Base-by-base conservation (phyloP, 2,888 invertebrate genomes). In the Baccha elongata region DNA sequence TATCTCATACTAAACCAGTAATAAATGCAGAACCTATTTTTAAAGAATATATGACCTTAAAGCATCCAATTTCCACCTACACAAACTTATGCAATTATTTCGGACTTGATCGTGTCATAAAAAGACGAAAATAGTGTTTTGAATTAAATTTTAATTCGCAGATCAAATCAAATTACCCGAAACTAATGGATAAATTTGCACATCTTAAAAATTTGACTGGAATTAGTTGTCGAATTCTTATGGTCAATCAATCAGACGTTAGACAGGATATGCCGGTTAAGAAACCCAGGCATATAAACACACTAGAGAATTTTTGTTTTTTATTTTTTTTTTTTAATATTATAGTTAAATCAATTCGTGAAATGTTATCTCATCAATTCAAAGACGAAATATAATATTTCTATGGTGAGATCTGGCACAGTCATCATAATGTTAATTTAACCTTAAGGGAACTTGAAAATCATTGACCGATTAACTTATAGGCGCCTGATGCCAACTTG, bases 191-290 rank as follows among this genome's bases (percentile, higher is more conserved):
- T 17, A 72, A 44, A 53, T 72, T 64, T 72, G 53, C 55, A 65
- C 55, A 21, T 73, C 65, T 73, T 48, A 29, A 58, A 52, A 42
- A 40, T 52, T 68, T 13, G 1, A n/a, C 5, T 3, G 13, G 21
- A 68, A 53, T 32, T 11, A 29, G 17, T 23, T 13, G 32, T 29
- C 26, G 67, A 67, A 40, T 44, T 40, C 35, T 52, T 37, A 8
- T 15, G 35, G 53, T 32, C 60, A 53, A 75, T 75, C 68, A 75
- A 75, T 75, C 75, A 75, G 62, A 68, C 53, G 60, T 62, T 68
- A 37, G 68, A 75, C 75, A 75, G 68, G 75, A 75, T 65, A 67
- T 55, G 74, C 58, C 55, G 42, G 55, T 58, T 48, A 29, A 42
- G 29, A 23, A 55, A 46, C n/a, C n/a, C n/a, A 48, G 52, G 32